Evolutionary conservation across 2,113 vertebrate genomes (phyloP), one percentile per base, ranked within the genome.

Genomic region (Rynchops niger): DNA sequence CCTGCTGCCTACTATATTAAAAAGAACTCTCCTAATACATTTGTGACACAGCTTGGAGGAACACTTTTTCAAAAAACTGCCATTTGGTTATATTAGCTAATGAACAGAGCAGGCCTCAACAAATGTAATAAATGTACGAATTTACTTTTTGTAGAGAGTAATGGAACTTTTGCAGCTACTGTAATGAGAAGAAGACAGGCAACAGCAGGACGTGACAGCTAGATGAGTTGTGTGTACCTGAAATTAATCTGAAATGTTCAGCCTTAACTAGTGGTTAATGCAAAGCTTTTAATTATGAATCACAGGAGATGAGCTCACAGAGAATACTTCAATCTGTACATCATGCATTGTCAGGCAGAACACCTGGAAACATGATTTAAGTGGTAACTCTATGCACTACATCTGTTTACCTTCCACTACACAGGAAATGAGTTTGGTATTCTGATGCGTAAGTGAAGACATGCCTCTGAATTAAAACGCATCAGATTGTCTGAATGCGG

Each of bases 381-480:
- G n/a, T 50, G 69, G 52, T 80, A 87, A 34, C 47, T 59, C 11
- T n/a, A 0, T 58, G 71, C 36, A 16, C 22, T 45, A 5, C 50
- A 55, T 42, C 73, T 91, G 2, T 55, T 82, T 86, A 4, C 83
- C 50, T 96, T 72, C 79, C 47, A 34, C 58, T 70, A 5, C 36
- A 50, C 66, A 83, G 89, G 90, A 97, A 96, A 95, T 78, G 77
- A 96, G 82, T 5, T 56, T 43, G 43, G 71, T 58, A 17, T 76
- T 91, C 84, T 84, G 89, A 50, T 93, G 70, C 11, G 0, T 8
- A n/a, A 90, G 72, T 40, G 74, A 69, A 82, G 91, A 63, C 32
- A 25, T 74, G 82, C 14, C 49, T 80, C 56, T 88, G 96, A 90
- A 97, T 92, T 86, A 93, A 72, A 88, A 62, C 21, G 3, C 70